phyloP scores from a whole-genome alignment of 2,113 vertebrate genomes.

The Coregonus clupeaformis region DNA sequence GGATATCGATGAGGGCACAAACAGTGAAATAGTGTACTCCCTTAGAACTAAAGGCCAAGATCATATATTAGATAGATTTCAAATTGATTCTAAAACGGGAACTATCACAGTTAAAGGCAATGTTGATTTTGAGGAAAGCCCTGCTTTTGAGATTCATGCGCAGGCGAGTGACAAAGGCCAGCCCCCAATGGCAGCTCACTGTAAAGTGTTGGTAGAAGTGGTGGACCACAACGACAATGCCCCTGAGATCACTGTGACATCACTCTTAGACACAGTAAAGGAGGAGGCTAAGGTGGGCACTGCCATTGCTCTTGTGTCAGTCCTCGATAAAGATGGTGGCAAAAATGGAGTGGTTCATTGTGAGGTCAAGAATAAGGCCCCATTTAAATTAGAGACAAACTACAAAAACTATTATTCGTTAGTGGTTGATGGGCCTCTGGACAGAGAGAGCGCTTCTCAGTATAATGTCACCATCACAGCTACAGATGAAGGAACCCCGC shows the following conservation, averaged over 20 bases:
- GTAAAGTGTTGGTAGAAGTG: background rate
- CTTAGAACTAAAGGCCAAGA: conserved; percentile 47
- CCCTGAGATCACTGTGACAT: background rate
- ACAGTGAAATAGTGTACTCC: conserved; percentile 45
- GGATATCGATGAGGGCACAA: conserved; percentile 68
- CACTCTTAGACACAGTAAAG: background rate
- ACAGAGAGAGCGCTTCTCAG: too few species aligned
- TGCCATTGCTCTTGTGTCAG: background rate
- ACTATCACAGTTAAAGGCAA: background rate
- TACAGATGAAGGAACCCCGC: too few species aligned
- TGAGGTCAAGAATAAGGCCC: background rate
- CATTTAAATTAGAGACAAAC: conserved; percentile 55
- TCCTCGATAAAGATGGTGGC: too few species aligned
- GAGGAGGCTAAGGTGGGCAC: background rate
- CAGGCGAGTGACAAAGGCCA: background rate
- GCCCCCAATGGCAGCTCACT: background rate
- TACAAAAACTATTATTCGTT: conserved; percentile 78
- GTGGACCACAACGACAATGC: background rate
- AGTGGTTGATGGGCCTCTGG: conserved; percentile 65
- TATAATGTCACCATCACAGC: too few species aligned
- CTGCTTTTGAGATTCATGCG: background rate
- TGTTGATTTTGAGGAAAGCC: background rate
- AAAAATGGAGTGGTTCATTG: too few species aligned
- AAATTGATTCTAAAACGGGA: background rate
- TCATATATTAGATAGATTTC: background rate